These are phyloP conservation scores for Penaeus indicus DNA, from an alignment of 1,140 invertebrate genomes.

Conservation along the genomic window DNA sequence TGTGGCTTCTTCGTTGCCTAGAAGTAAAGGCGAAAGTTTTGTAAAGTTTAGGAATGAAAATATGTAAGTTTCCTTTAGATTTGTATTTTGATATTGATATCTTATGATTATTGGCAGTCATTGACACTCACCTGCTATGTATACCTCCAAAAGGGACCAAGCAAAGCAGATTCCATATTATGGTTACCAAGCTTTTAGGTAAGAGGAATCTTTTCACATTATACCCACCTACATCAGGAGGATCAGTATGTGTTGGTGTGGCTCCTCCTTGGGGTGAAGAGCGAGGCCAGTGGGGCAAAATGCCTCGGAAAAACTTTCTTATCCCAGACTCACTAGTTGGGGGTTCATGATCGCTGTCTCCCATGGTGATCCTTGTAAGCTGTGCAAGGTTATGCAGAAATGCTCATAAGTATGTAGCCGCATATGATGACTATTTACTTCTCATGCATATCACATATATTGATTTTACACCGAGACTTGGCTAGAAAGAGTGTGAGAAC, in stretches of 20 bases:
- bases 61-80: too few species aligned
- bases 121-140: too few species aligned
- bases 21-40: not conserved
- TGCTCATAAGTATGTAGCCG: not conserved
- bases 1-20: constrained; percentile 32
- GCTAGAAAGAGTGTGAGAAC: too few species aligned
- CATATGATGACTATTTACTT: not conserved
- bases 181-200: too few species aligned
- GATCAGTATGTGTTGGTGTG: constrained; percentile 32
- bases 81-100: too few species aligned
- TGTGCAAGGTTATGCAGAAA: not conserved
- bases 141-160: too few species aligned
- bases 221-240: constrained; percentile 26
- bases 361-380: not conserved
- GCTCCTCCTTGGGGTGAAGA: constrained; percentile 36
- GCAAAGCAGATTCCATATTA: too few species aligned
- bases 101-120: too few species aligned
- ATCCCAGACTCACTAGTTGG: constrained; percentile 35
- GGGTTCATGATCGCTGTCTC: constrained; percentile 26
- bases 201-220: not conserved
- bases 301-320: constrained; percentile 40
- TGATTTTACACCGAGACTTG: too few species aligned
- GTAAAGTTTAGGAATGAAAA: not conserved
- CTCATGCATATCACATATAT: too few species aligned
- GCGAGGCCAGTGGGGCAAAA: constrained; percentile 34